Evolutionary conservation across 1,140 invertebrate species (phyloP).

Genomic region (Tetramorium parvispinum): DNA sequence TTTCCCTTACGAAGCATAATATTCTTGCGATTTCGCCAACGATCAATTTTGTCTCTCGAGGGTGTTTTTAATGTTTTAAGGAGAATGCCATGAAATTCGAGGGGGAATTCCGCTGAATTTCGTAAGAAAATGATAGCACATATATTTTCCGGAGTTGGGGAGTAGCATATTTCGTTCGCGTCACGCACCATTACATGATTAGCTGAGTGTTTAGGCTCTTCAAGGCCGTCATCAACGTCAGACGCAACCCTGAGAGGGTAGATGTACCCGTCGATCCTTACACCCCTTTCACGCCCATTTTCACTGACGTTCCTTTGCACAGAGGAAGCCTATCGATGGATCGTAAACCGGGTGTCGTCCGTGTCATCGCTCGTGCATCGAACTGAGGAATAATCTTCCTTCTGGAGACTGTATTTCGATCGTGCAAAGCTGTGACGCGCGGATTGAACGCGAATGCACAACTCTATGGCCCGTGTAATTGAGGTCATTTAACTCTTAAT

Average conservation of each 20-base stretch:
- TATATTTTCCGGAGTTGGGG: slow-evolving; percentile 33
- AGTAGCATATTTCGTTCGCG: background rate
- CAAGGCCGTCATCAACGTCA: slow-evolving; percentile 65
- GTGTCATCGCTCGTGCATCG: slow-evolving; percentile 60
- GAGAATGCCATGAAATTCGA: background rate
- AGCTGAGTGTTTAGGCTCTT: slow-evolving; percentile 62
- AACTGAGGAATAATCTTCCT: slow-evolving; percentile 54
- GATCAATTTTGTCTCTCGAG: slow-evolving; percentile 1
- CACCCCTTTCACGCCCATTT: slow-evolving; percentile 42
- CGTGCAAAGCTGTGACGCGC: slow-evolving; percentile 39
- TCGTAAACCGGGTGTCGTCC: slow-evolving; percentile 34
- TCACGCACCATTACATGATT: slow-evolving; percentile 66
- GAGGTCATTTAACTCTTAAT: slow-evolving; percentile 24
- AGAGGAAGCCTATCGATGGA: slow-evolving; percentile 29
- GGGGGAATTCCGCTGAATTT: background rate
- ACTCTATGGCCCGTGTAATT: background rate
- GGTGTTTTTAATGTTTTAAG: background rate
- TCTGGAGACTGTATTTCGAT: slow-evolving; percentile 36
- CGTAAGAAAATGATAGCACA: background rate
- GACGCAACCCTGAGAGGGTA: slow-evolving; percentile 50
- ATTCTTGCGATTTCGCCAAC: background rate
- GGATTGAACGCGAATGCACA: slow-evolving; percentile 3
- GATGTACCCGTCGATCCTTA: slow-evolving; percentile 33
- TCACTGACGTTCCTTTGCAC: slow-evolving; percentile 52
- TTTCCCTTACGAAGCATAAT: background rate